Evolutionary conservation across 1,140 invertebrate genomes (phyloP).

Genomic region (Brachionus rubens): DNA sequence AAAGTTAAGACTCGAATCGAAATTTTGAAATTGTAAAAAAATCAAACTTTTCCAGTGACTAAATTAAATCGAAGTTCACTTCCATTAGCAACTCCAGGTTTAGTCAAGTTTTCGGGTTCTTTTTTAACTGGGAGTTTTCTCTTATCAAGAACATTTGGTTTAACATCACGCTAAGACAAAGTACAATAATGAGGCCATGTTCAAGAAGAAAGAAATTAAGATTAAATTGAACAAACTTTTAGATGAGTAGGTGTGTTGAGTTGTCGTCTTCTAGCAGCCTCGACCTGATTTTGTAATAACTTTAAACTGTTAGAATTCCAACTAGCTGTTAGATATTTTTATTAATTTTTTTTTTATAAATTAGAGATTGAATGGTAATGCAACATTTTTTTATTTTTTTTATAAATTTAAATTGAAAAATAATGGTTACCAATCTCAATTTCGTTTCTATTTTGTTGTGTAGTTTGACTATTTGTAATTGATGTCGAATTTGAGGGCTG

Average conservation of each 20-base stretch:
- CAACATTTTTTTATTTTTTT: slow-evolving; percentile 16
- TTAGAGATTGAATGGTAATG: neutral
- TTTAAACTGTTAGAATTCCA: slow-evolving; percentile 45
- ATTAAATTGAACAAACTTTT: too few species aligned
- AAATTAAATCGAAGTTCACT: slow-evolving; percentile 22
- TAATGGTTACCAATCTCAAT: slow-evolving; percentile 28
- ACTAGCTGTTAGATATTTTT: slow-evolving; percentile 40
- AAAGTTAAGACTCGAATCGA: neutral
- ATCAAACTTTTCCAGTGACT: slow-evolving; percentile 25
- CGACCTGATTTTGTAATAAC: slow-evolving; percentile 40
- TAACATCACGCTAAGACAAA: neutral
- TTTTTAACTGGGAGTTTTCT: neutral
- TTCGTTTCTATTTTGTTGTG: slow-evolving; percentile 2
- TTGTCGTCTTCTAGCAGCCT: slow-evolving; percentile 36
- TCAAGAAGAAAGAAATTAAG: too few species aligned
- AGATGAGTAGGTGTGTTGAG: neutral
- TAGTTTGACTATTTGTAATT: neutral
- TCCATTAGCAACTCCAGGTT: neutral
- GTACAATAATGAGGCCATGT: too few species aligned
- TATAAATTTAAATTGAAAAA: slow-evolving; percentile 16
- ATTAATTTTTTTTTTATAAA: slow-evolving; percentile 26
- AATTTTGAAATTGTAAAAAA: neutral
- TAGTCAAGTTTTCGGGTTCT: neutral
- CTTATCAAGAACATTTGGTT: slow-evolving; percentile 11
- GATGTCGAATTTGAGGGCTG: neutral